Evolutionary conservation across 2,797 vertebrate genomes (phyloP).

Genomic region (Tokudaia tokunoshimensis): DNA sequence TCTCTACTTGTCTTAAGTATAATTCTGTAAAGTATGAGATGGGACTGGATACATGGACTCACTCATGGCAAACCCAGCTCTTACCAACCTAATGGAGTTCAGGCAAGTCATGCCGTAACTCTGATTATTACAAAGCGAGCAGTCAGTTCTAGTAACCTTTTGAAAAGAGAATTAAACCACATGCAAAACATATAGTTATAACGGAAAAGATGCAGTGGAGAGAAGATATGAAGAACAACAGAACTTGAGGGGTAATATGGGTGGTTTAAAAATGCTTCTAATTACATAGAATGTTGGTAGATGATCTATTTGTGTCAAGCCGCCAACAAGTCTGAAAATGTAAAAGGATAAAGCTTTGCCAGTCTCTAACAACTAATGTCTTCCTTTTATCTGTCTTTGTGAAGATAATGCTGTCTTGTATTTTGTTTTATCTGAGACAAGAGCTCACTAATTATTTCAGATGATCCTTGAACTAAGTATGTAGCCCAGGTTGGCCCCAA

Average conservation of each 20-base stretch:
- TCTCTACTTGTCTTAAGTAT: background rate
- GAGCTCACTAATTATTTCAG: background rate
- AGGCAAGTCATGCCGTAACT: slow-evolving; percentile 35
- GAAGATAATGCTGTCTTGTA: background rate
- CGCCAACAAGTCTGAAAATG: slow-evolving; percentile 43
- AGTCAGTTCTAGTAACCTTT: slow-evolving; percentile 43
- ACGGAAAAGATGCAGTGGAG: slow-evolving; percentile 49
- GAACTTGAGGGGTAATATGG: slow-evolving; percentile 8
- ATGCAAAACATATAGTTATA: slow-evolving; percentile 31
- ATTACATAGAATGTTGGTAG: slow-evolving; percentile 46
- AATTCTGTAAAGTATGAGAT: background rate
- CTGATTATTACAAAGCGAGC: background rate
- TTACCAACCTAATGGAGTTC: background rate
- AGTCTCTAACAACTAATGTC: slow-evolving; percentile 13
- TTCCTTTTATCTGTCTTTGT: slow-evolving; percentile 48
- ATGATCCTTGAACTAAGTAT: background rate
- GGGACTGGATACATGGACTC: background rate
- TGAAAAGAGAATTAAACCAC: slow-evolving; percentile 55
- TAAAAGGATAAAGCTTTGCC: slow-evolving; percentile 2
- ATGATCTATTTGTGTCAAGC: slow-evolving; percentile 34
- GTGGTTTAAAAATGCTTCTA: slow-evolving; percentile 38
- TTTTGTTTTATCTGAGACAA: background rate
- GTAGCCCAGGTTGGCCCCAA: background rate
- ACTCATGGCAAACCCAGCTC: slow-evolving; percentile 16
- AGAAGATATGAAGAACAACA: slow-evolving; percentile 24